These are phyloP conservation scores for Microplitis deprimator DNA, from an alignment of 2,888 invertebrate genomes.

Conservation along the genomic window DNA sequence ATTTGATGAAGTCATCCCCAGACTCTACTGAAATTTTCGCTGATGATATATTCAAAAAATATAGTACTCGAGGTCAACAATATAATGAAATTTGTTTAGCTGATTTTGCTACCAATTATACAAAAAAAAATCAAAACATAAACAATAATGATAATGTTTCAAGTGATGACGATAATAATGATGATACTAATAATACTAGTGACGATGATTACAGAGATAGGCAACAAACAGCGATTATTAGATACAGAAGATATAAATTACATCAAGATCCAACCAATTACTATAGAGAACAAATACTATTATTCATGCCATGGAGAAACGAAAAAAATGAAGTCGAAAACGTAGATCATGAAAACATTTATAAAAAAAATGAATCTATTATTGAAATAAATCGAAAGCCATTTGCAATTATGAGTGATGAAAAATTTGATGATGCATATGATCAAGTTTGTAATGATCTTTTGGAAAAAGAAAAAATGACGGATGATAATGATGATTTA, in stretches of 20 bases:
- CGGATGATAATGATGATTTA: slow-evolving; percentile 19
- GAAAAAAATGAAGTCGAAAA: slow-evolving; percentile 45
- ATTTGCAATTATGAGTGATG: slow-evolving; percentile 39
- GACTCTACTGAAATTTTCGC: slow-evolving; percentile 44
- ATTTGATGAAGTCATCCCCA: slow-evolving; percentile 15
- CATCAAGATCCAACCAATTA: slow-evolving; percentile 41
- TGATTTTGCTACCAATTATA: slow-evolving; percentile 46
- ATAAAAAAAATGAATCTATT: slow-evolving; percentile 29
- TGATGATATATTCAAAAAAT: slow-evolving; percentile 38
- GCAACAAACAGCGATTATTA: slow-evolving; percentile 41
- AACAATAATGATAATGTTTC: not conserved
- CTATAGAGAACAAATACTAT: slow-evolving; percentile 46
- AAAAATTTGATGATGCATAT: slow-evolving; percentile 29
- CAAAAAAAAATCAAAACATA: not conserved
- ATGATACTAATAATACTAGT: slow-evolving; percentile 35
- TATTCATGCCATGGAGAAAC: slow-evolving; percentile 50
- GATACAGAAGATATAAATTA: slow-evolving; percentile 41
- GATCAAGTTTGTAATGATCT: slow-evolving; percentile 33
- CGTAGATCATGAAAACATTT: slow-evolving; percentile 33
- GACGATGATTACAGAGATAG: slow-evolving; percentile 30
- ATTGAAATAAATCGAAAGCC: slow-evolving; percentile 30
- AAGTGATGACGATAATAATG: slow-evolving; percentile 8
- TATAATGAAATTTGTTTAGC: slow-evolving; percentile 43
- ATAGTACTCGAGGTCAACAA: slow-evolving; percentile 24
- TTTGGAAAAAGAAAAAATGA: slow-evolving; percentile 22